Percentiles rank a stretch among this genome's conserved stretches.
These are phyloP conservation scores for Arbacia lixula DNA, from an alignment of 53 echinoderm and acorn worm genomes.

Conservation along the genomic window DNA sequence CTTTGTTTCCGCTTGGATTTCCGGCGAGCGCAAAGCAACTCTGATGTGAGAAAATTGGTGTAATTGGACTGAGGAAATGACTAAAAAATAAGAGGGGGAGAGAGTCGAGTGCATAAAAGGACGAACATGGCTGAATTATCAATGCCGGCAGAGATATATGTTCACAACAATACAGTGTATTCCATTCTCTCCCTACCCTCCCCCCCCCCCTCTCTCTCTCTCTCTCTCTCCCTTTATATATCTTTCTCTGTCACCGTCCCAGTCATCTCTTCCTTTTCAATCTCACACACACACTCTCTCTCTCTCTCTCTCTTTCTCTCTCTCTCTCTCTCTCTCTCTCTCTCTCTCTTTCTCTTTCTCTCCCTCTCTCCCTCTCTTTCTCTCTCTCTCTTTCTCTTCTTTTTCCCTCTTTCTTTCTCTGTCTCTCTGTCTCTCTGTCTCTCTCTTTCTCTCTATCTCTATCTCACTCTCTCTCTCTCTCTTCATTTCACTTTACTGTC, in stretches of 20 bases:
- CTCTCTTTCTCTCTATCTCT: too few relatives aligned
- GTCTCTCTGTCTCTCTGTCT: too few relatives aligned
- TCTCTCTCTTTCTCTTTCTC: neutral
- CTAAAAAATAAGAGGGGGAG: conserved; percentile 28
- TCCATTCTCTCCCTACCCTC: neutral
- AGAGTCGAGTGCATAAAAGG: conserved; percentile 8
- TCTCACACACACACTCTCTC: neutral
- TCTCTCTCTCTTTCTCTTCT: too few relatives aligned
- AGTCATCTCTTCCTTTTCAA: too few relatives aligned
- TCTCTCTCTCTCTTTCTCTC: neutral
- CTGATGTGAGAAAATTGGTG: conserved; percentile 24
- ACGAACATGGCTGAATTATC: conserved; percentile 22
- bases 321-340: neutral
- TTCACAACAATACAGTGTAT: conserved; percentile 2
- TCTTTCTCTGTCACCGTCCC: neutral
- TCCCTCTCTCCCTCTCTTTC: too few relatives aligned
- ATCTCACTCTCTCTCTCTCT: too few relatives aligned
- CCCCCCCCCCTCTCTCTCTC: neutral
- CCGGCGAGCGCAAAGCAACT: neutral
- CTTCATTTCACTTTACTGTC: too few relatives aligned
- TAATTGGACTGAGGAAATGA: conserved; percentile 50
- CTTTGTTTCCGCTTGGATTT: conserved; percentile 33
- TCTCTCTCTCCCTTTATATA: neutral
- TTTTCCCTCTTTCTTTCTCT: too few relatives aligned
- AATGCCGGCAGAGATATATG: conserved; percentile 18